Conservation (phyloP, 2,888 invertebrate species). For the Megalurothrips usitatus region DNA sequence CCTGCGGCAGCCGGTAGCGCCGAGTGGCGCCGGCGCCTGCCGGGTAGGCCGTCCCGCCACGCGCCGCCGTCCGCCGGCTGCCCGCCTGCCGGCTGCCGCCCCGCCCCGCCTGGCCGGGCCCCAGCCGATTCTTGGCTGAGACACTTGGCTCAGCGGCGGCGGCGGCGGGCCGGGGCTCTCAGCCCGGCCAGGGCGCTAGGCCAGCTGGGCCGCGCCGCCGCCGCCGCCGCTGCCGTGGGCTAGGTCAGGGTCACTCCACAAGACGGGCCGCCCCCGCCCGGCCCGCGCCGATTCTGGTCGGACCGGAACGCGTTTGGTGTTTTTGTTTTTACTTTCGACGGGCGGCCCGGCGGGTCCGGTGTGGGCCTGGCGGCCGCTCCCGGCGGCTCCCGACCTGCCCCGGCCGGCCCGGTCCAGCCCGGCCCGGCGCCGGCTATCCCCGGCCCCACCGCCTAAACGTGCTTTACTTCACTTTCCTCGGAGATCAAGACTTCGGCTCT, state of each 20-base stretch:
- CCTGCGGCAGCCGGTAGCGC: too few relatives aligned
- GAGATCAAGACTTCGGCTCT: too few relatives aligned
- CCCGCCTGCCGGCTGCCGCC: background rate
- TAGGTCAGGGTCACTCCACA: constrained; percentile 12
- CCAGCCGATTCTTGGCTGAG: background rate
- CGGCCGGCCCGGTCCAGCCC: background rate
- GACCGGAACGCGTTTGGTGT: background rate
- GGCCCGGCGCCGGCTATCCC: too few relatives aligned
- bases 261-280: background rate
- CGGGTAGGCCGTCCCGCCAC: too few relatives aligned
- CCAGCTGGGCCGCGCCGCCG: background rate
- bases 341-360: background rate
- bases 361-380: background rate
- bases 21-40: too few relatives aligned
- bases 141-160: background rate
- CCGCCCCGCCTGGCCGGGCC: background rate
- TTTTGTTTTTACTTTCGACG: constrained; percentile 20
- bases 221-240: background rate
- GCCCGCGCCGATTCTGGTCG: background rate
- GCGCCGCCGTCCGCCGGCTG: too few relatives aligned
- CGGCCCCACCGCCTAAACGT: too few relatives aligned
- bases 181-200: constrained; percentile 1
- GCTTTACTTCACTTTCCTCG: too few relatives aligned
- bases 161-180: background rate
- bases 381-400: background rate